phyloP scores from a whole-genome alignment of 2,113 vertebrate species.

The Saimiri boliviensis region DNA sequence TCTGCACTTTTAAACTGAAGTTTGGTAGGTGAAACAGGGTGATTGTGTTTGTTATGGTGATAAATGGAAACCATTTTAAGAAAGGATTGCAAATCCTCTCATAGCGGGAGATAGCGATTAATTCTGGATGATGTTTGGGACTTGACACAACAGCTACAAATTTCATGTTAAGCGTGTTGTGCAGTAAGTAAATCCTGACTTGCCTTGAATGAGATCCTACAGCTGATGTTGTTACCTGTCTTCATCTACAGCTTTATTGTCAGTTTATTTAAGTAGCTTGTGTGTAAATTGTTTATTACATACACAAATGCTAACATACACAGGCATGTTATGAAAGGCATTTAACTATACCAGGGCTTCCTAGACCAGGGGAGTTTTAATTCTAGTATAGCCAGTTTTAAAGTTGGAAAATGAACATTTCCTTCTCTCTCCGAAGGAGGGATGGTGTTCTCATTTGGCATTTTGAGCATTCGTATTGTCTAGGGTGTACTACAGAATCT shows the following conservation, averaged over 20 bases:
- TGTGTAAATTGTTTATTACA: neutral
- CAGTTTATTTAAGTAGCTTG: neutral
- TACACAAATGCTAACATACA: neutral
- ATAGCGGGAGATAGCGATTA: neutral
- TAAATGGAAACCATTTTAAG: neutral
- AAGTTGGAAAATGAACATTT: neutral
- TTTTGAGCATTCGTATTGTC: neutral
- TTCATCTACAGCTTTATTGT: neutral
- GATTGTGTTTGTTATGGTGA: neutral
- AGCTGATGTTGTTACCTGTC: neutral
- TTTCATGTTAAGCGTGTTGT: neutral
- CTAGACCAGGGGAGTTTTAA: neutral
- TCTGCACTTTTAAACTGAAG: neutral
- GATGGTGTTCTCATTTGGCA: neutral
- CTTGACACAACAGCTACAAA: neutral
- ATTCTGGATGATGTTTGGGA: neutral
- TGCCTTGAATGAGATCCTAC: neutral
- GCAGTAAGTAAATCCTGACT: neutral
- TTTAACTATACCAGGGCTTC: neutral
- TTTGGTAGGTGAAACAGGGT: neutral
- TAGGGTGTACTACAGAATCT: neutral
- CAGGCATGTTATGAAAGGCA: neutral
- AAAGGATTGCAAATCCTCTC: neutral
- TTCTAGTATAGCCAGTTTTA: neutral
- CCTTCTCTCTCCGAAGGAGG: neutral